Evolutionary conservation across 2,797 vertebrate genomes (phyloP), one percentile per base, ranked within the genome.

Genomic region (Hoplostethus mediterraneus): DNA sequence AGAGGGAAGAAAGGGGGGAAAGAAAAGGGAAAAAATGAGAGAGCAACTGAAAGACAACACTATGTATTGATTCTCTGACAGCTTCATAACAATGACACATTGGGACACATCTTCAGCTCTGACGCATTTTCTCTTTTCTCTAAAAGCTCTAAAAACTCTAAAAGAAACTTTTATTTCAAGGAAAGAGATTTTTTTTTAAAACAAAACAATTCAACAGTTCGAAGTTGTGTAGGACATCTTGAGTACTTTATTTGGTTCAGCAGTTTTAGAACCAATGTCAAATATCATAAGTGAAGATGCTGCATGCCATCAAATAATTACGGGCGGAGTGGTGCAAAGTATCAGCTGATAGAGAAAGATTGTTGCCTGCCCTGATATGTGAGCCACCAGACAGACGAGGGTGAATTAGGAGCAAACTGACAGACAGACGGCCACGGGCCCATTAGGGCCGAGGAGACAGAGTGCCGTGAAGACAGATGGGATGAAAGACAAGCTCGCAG

Each of bases 401-500:
- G 64, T 79, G 70, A 80, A 81, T 82, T 74, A 81, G 67, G 71
- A 61, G 65, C 67, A 77, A 77, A 77, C 73, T 77, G 85, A 89
- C 75, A 77, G 75, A 84, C 81, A 40, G 63, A 84, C 86, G 87
- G 84, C 79, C 79, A 77, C 42, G 4, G 83, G 75, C 77, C 86
- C 80, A 91, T 89, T 88, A 90, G 85, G 79, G 81, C 75, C 61
- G 61, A 88, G 88, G 81, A 89, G 86, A 82, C 74, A 31, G 87
- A 87, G 79, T 38, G 75, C 77, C 38, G 78, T 75, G 80, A 88
- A 93, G 92, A 92, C 92, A 92, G 90, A 92, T 93, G 92, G 89
- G 86, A 89, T 90, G 90, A 92, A 90, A 93, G 90, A 91, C 87
- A 87, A 85, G 84, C 84, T 86, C 73, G 85, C 85, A 91, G 87